phyloP scores from a whole-genome alignment of 2,113 vertebrate species.

The Emydocephalus ijimae region DNA sequence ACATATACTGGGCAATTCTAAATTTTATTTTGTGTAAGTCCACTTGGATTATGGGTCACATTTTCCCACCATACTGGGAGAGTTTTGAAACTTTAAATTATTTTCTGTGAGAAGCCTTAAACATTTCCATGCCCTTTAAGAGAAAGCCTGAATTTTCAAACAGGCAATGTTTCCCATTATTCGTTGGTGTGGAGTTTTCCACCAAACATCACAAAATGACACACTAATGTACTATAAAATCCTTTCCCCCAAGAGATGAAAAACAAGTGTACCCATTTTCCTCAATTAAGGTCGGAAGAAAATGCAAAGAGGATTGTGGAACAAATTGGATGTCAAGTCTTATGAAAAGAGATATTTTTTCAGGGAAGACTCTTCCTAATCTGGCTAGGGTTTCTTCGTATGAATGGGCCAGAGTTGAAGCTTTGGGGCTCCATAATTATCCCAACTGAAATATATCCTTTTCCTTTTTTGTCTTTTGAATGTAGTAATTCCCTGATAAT shows the following conservation, averaged over 20 bases:
- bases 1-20: not conserved
- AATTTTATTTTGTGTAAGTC: not conserved
- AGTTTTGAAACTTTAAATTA: not conserved
- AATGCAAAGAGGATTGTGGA: not conserved
- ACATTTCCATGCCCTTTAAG: not conserved
- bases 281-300: not conserved
- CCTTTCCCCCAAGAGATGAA: not conserved
- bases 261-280: not conserved
- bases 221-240: not conserved
- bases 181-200: not conserved
- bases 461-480: not conserved
- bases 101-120: not conserved
- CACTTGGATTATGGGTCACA: not conserved
- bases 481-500: not conserved
- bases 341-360: not conserved
- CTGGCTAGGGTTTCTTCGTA: not conserved
- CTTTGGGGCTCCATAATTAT: not conserved
- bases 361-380: not conserved
- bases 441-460: not conserved
- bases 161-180: not conserved
- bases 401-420: not conserved
- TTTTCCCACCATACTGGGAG: not conserved
- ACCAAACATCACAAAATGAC: not conserved
- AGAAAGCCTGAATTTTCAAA: not conserved
- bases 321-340: rapidly evolving